A percentile compares a stretch with the other conserved stretches of the same genome.
These are phyloP conservation scores for Passer domesticus DNA, from an alignment of 2,113 vertebrate genomes.

Conservation along the genomic window DNA sequence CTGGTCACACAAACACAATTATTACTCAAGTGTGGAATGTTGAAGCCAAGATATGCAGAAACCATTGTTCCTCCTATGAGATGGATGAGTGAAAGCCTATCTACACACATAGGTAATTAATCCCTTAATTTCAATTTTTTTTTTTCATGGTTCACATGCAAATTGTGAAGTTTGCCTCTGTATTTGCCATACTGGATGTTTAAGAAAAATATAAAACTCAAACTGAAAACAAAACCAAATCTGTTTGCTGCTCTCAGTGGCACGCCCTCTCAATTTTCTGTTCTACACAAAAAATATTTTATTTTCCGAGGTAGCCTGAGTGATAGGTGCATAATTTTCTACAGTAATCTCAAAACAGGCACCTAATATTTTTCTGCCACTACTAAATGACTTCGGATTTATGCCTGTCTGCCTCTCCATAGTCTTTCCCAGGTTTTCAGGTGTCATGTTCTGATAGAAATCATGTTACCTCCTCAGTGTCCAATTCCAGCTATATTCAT, in stretches of 20 bases:
- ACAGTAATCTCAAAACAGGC: not conserved
- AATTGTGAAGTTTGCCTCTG: not conserved
- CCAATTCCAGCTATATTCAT: not conserved
- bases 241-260: not conserved
- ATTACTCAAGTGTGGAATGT: not conserved
- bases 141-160: not conserved
- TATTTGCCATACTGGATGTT: not conserved
- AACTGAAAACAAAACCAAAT: not conserved
- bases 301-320: not conserved
- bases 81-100: not conserved
- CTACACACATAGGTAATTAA: not conserved
- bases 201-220: not conserved
- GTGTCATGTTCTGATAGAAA: not conserved
- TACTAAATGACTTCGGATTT: not conserved
- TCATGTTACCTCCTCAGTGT: not conserved
- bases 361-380: not conserved
- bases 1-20: not conserved
- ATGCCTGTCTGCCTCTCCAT: not conserved
- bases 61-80: not conserved
- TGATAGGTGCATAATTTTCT: not conserved
- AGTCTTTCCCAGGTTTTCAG: not conserved
- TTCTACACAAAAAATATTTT: not conserved
- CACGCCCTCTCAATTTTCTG: not conserved
- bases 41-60: not conserved
- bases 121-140: accelerated